Base-by-base conservation (phyloP, 1,140 invertebrate species). In the Radopholus similis region DNA sequence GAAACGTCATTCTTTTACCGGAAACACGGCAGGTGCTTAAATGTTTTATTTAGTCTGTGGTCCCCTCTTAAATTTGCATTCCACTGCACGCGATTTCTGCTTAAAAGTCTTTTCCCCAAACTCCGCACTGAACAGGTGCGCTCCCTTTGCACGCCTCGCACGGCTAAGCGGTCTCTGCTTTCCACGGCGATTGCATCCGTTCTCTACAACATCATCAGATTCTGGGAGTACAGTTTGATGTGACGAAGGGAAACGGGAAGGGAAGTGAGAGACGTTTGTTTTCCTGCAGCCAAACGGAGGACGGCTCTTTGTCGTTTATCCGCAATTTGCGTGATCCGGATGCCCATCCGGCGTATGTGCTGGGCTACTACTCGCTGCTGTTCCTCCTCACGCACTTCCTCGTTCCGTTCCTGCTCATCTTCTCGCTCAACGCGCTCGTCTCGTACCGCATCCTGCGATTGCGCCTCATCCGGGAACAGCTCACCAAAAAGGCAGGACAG, bases 321-420 rank as follows among this genome's bases (percentile, higher is more conserved):
- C 64, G 76, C 35, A 72, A 79, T 56, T 44, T 78, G 4, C 66
- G 77, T 13, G 66, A 80, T 54, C 38, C 73, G 26, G 37, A 34
- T 21, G 23, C 37, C 32, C 75, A 77, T 58, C 74, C 74, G 30
- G 51, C 30, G 21, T 76, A 76, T 57, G 60, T 77, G 37, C 8
- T 81, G 35, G 69, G 73, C 30, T 80, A 80, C 53, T 80, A 72
- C 44, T 80, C 77, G 18, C 58, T 72, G 40, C 51, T 72, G 15
- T 80, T 77, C 49, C 56, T 80, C 5, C 44, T 80, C 28, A 81
- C 78, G 13, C 77, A 80, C 40, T 80, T 80, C 47, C n/a, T 81
- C 15, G 54, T 80, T 57, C 77, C 77, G 4, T 80, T 80, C 42
- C 64, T 66, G 11, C 35, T 75, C 5, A 71, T 80, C 42, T 66